Evolutionary conservation across 2,888 invertebrate genomes (phyloP).

Genomic region (Druceiella hillmani): DNA sequence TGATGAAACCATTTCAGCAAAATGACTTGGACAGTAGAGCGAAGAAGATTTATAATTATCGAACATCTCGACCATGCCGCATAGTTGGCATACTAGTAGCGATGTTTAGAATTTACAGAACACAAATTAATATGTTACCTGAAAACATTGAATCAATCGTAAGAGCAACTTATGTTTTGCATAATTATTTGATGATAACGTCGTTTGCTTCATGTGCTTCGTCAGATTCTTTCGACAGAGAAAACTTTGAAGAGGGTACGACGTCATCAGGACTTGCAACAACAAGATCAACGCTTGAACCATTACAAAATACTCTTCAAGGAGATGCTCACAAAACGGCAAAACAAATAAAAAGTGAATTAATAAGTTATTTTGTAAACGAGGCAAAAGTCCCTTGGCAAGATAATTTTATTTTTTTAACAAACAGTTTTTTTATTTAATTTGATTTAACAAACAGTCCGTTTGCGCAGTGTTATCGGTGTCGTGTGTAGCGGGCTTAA

Average conservation of each 20-base stretch:
- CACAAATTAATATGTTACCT: slow-evolving; percentile 17
- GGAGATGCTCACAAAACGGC: neutral
- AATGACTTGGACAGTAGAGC: slow-evolving; percentile 7
- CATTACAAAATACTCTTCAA: neutral
- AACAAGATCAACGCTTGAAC: neutral
- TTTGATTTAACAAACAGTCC: too few species aligned
- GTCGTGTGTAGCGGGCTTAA: too few species aligned
- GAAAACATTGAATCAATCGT: slow-evolving; percentile 16
- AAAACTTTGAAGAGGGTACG: slow-evolving; percentile 12
- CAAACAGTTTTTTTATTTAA: too few species aligned
- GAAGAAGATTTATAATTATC: slow-evolving; percentile 23
- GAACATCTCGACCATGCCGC: slow-evolving; percentile 19
- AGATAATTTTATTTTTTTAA: too few species aligned
- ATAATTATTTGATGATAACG: slow-evolving; percentile 19
- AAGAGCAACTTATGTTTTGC: slow-evolving; percentile 17
- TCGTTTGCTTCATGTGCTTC: slow-evolving; percentile 8
- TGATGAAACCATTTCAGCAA: slow-evolving; percentile 21
- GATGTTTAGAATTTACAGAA: slow-evolving; percentile 19
- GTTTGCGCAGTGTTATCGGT: too few species aligned
- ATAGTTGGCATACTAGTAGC: slow-evolving; percentile 18
- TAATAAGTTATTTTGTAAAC: slow-evolving; percentile 2
- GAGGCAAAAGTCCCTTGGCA: too few species aligned
- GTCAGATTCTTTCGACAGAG: slow-evolving; percentile 11
- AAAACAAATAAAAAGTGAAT: neutral
- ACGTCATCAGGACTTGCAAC: slow-evolving; percentile 4